These are phyloP conservation scores for Ganaspis sp. DNA, from an alignment of 1,140 invertebrate genomes.

Conservation along the genomic window DNA sequence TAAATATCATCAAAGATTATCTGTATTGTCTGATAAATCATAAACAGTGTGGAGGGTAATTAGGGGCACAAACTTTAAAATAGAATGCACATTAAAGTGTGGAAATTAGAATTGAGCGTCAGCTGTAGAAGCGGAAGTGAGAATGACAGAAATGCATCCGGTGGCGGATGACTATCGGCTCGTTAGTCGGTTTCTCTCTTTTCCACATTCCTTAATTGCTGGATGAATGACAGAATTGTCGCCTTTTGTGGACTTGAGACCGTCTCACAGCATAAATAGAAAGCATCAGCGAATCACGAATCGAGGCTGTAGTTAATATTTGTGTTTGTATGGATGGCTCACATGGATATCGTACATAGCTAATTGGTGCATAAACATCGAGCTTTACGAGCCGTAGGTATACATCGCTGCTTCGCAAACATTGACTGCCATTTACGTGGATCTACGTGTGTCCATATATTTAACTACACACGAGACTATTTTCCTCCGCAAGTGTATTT, in stretches of 20 bases:
- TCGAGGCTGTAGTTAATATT: slow-evolving; percentile 41
- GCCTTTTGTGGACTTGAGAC: neutral
- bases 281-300: slow-evolving; percentile 41
- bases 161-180: neutral
- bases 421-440: slow-evolving; percentile 70
- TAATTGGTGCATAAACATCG: slow-evolving; percentile 75
- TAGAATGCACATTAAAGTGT: neutral
- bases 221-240: neutral
- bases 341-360: slow-evolving; percentile 60
- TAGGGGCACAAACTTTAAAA: neutral
- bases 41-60: too few species aligned
- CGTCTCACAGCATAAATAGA: neutral
- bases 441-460: slow-evolving; percentile 46
- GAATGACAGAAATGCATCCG: slow-evolving; percentile 28
- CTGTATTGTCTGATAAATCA: too few species aligned
- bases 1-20: too few species aligned
- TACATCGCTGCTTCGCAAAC: slow-evolving; percentile 66
- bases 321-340: slow-evolving; percentile 54
- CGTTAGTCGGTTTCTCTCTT: slow-evolving; percentile 18
- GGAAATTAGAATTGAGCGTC: neutral
- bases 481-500: too few species aligned
- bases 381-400: slow-evolving; percentile 65
- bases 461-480: too few species aligned
- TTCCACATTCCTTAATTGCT: slow-evolving; percentile 6
- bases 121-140: slow-evolving; percentile 3